Percentiles rank a stretch among this genome's conserved stretches.
Conservation (phyloP, 2,113 vertebrate species). For the Bos taurus region ARS-UCD2.0 NC_037328.1:117487501-117488000, state of each 20-base stretch:
- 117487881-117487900: not conserved
- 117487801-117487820: not conserved
- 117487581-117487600: not conserved
- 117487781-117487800: not conserved
- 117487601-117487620: not conserved
- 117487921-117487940: not conserved
- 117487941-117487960: not conserved
- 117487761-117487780: not conserved
- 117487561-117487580: too few species aligned
- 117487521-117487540: too few species aligned
- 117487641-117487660: not conserved
- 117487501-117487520: too few species aligned
- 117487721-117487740: not conserved
- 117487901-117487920: not conserved
- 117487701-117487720: not conserved
- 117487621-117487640: not conserved
- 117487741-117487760: fast-evolving
- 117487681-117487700: not conserved
- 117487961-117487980: not conserved
- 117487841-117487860: not conserved
- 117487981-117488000: not conserved
- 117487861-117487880: not conserved
- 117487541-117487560: too few species aligned
- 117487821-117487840: not conserved
- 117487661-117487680: not conserved